Evolutionary conservation across 2,113 vertebrate species (phyloP), one percentile per base, ranked within the genome.

Genomic region (Eidolon helvum): DNA sequence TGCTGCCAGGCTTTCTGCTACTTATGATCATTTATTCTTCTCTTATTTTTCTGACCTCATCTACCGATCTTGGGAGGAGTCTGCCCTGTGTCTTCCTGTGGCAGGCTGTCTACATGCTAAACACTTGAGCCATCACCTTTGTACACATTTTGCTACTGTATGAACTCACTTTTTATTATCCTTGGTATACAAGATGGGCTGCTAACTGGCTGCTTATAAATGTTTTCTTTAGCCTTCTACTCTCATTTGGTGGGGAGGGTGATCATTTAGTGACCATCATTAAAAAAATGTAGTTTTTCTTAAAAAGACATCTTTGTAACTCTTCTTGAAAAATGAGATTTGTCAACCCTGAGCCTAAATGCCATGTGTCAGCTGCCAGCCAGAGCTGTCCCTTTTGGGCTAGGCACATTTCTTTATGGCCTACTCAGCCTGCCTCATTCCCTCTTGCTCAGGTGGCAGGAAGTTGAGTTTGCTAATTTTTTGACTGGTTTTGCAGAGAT

Each of bases 101-200:
- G 61, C n/a, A 40, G 83, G 15, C 93, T 90, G 77, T 33, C 83
- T 69, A 35, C 45, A 7, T 74, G 82, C 97, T 79, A 97, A 93
- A 96, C 95, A 96, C 97, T 96, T 95, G 95, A 96, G 95, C 96
- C 94, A 8, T 26, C 78, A 7, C 55, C 43, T 96, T 48, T 83
- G 7, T 96, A 77, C 40, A 57, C 43, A 28, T 40, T n/a, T 95
- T 85, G 71, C 80, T 93, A 2, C 43, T 97, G 50, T 96, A 45
- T 84, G 96, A 96, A 83, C 10, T 12, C 30, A 26, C 45, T 72
- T 33, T 26, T 74, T 82, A 96, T 71, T 92, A 21, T 50, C 91
- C 92, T 30, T 40, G 86, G 38, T 87, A 48, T 94, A 30, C 96
- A 87, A 55, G 55, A 69, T 30, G 55, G 59, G 33, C 38, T 55